Conservation (phyloP, 2,113 vertebrate genomes). For the Gorsachius goisagi region DNA sequence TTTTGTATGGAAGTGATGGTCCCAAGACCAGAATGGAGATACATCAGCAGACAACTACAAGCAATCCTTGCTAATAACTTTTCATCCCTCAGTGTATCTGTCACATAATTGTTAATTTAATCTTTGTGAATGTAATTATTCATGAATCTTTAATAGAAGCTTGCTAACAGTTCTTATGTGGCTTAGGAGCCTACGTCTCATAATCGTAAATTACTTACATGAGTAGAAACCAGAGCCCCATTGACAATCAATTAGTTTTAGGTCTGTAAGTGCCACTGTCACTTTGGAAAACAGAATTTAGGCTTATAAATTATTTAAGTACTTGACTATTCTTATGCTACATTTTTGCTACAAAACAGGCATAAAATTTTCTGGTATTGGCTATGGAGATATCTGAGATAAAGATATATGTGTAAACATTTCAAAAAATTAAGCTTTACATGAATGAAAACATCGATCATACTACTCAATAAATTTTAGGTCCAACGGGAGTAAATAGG, state of each 20-base stretch:
- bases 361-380: background rate
- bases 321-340: background rate
- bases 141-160: background rate
- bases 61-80: background rate
- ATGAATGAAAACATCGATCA: background rate
- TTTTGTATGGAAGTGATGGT: background rate
- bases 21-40: background rate
- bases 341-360: background rate
- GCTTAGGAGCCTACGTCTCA: background rate
- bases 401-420: background rate
- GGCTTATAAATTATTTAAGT: background rate
- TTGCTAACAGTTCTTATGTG: background rate
- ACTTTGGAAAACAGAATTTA: background rate
- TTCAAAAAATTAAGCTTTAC: background rate
- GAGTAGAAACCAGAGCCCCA: background rate
- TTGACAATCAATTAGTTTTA: background rate
- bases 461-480: background rate
- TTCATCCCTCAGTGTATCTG: background rate
- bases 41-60: background rate
- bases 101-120: background rate
- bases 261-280: background rate
- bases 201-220: background rate
- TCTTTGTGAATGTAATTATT: background rate
- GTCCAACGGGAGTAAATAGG: background rate
- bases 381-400: background rate